Evolutionary conservation across 2,113 vertebrate genomes (phyloP).

Genomic region (Stegostoma tigrinum): DNA sequence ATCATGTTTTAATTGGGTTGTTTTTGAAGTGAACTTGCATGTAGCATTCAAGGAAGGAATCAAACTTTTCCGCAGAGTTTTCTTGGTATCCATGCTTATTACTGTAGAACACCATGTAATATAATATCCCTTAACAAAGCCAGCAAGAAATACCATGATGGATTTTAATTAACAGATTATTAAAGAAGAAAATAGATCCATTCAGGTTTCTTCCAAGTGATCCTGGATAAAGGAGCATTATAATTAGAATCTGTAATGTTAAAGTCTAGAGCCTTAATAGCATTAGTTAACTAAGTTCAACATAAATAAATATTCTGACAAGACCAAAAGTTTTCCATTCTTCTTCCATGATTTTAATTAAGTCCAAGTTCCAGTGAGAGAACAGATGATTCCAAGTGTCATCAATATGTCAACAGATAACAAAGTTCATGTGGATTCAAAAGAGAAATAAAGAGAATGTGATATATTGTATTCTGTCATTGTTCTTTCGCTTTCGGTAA

Average conservation of each 20-base stretch:
- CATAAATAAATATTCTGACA: slow-evolving; percentile 17
- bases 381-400: not conserved
- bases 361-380: not conserved
- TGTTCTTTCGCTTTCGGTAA: not conserved
- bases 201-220: not conserved
- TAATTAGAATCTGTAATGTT: not conserved
- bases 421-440: not conserved
- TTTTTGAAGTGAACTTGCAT: slow-evolving; percentile 4
- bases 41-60: not conserved
- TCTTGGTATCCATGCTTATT: not conserved
- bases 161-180: slow-evolving; percentile 30
- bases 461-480: not conserved
- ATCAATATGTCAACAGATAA: slow-evolving; percentile 18
- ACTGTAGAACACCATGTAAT: not conserved
- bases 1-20: slow-evolving; percentile 32
- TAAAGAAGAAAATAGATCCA: slow-evolving; percentile 3
- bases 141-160: not conserved
- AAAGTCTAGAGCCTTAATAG: not conserved
- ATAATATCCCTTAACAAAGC: not conserved
- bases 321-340: not conserved
- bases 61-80: not conserved
- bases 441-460: not conserved
- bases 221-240: not conserved
- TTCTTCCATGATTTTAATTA: slow-evolving; percentile 1
- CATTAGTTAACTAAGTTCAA: not conserved